A percentile compares a stretch with the other conserved stretches of the same genome.
phyloP scores from a whole-genome alignment of 2,797 vertebrate species.

The Poeciliopsis presidionis region DNA sequence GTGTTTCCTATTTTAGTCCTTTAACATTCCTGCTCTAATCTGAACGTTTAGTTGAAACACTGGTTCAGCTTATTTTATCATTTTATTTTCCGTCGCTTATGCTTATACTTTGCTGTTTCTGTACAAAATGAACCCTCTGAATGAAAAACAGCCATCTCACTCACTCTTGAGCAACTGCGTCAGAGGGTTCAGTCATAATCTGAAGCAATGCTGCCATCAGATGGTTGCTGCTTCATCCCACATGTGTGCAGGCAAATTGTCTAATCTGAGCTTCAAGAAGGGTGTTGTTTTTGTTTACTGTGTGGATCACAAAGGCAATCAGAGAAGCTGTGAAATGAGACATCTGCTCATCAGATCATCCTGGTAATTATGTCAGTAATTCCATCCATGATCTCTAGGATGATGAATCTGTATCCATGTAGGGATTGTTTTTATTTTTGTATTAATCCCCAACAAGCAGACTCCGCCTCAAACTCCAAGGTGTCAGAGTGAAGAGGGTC shows the following conservation, averaged over 20 bases:
- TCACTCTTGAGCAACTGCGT: slow-evolving; percentile 44
- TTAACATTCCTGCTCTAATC: slow-evolving; percentile 7
- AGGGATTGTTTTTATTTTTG: slow-evolving; percentile 45
- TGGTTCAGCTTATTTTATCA: not conserved
- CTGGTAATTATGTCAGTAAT: slow-evolving; percentile 59
- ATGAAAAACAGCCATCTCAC: slow-evolving; percentile 52
- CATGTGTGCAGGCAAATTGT: not conserved
- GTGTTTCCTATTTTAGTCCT: slow-evolving; percentile 17
- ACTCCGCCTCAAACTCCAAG: slow-evolving; percentile 62
- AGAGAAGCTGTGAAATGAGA: slow-evolving; percentile 3
- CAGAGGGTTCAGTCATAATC: slow-evolving; percentile 29
- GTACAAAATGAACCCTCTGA: slow-evolving; percentile 37
- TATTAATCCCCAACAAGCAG: slow-evolving; percentile 69
- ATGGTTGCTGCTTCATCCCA: slow-evolving; percentile 36
- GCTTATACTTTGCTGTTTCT: slow-evolving; percentile 14
- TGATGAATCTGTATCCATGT: slow-evolving; percentile 23
- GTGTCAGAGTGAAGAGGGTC: slow-evolving; percentile 34
- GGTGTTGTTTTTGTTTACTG: not conserved
- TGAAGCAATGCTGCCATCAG: slow-evolving; percentile 69
- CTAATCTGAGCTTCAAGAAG: not conserved
- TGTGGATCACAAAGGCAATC: not conserved
- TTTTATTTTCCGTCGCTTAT: not conserved
- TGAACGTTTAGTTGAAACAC: not conserved
- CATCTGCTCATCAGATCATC: slow-evolving; percentile 70
- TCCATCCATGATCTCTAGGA: slow-evolving; percentile 49